A percentile compares a stretch with the other conserved stretches of the same genome.
phyloP scores from a whole-genome alignment of 1,140 invertebrate genomes.

The Schlechtendalia chinensis region DNA sequence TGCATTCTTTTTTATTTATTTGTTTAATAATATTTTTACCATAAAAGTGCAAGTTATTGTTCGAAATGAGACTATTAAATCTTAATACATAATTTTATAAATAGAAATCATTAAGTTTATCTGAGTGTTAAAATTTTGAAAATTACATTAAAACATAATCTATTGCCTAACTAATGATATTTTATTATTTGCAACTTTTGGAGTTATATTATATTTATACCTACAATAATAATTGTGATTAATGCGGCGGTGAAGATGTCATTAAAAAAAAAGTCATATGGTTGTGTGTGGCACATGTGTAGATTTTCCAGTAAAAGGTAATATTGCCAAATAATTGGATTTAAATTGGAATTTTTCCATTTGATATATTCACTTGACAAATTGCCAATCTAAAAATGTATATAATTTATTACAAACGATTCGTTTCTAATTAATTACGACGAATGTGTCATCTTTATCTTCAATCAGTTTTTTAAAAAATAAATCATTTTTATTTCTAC shows the following conservation, averaged over 20 bases:
- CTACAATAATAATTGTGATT: too few species aligned
- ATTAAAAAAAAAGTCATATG: too few species aligned
- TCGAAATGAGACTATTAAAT: background rate
- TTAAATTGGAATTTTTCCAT: background rate
- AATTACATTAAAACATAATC: too few species aligned
- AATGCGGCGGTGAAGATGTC: too few species aligned
- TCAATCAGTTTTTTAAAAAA: background rate
- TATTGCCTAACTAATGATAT: too few species aligned
- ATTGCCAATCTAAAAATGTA: constrained; percentile 21
- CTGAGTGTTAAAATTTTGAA: too few species aligned
- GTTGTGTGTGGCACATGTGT: too few species aligned
- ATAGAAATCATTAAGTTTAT: too few species aligned
- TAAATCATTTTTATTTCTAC: background rate
- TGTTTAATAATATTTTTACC: background rate
- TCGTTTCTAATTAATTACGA: background rate
- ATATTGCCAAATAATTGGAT: background rate
- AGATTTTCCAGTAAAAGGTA: background rate
- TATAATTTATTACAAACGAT: background rate
- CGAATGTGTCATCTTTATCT: background rate
- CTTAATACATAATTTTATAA: too few species aligned
- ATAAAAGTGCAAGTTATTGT: background rate
- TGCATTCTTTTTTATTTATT: constrained; percentile 7
- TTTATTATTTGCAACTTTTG: too few species aligned
- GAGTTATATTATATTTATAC: too few species aligned
- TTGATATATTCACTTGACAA: background rate